Base-by-base conservation (phyloP, 2,888 invertebrate species). In the Monochamus alternatus region DNA sequence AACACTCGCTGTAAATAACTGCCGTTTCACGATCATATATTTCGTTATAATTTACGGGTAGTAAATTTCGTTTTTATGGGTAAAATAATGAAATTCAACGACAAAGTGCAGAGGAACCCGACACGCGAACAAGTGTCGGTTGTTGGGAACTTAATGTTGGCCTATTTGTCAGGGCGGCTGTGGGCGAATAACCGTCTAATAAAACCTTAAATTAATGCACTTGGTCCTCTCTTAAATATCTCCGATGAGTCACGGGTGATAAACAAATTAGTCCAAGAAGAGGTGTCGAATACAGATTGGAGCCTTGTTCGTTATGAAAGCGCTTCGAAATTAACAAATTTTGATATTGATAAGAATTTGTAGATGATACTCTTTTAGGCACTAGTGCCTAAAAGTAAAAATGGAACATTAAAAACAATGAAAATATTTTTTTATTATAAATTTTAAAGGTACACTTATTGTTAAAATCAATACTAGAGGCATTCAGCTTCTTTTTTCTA, bases 21-120 rank as follows among this genome's bases (percentile, higher is more conserved):
- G 3, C 3, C 10, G 55, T 5, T 4, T 55, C n/a, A 55, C 10
- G 14, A 55, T n/a, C 55, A 22, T 55, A n/a, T 3, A 55, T 38
- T 43, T 43, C 31, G 30, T 67, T 58, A n/a, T 10, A 60, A 69
- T 44, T 44, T 69, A 69, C 52, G 60, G 59, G 47, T 44, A 60
- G 22, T 70, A 70, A 70, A 70, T 43, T 22, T 70, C n/a, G 52
- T 7, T 47, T 64, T 67, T 31, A 51, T 32, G 58, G 30, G 58
- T n/a, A 7, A 55, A 55, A 55, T 55, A 55, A 55, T 5, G 55
- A 14, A 55, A 55, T 55, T 55, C 14, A 38, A 55, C 47, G 47
- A 22, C 55, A 55, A 22, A 22, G 7, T n/a, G n/a, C 14, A n/a
- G 5, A 4, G 55, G 22, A 14, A 7, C 14, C 14, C 14, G n/a